A percentile compares a stretch with the other conserved stretches of the same genome.
These are phyloP conservation scores for Tinea trinotella DNA, from an alignment of 2,888 invertebrate species.

Conservation along the genomic window DNA sequence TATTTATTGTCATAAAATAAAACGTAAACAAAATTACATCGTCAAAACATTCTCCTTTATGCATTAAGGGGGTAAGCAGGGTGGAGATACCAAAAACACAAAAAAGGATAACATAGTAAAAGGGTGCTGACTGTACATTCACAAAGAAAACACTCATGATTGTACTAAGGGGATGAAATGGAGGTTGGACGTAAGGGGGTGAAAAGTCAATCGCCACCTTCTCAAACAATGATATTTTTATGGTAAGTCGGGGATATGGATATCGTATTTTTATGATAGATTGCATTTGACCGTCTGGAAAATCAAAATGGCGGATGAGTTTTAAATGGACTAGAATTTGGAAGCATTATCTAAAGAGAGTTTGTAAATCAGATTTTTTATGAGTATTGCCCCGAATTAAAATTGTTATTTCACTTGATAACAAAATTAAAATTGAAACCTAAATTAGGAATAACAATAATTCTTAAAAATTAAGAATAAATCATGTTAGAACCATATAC, in stretches of 20 bases:
- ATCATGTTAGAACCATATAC: too few relatives aligned
- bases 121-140: slow-evolving; percentile 55
- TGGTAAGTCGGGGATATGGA: slow-evolving; percentile 1
- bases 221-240: slow-evolving; percentile 10
- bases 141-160: slow-evolving; percentile 66
- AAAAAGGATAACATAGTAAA: slow-evolving; percentile 38
- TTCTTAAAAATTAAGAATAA: too few relatives aligned
- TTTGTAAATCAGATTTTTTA: too few relatives aligned
- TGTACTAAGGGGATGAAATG: slow-evolving; percentile 10
- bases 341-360: too few relatives aligned
- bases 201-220: slow-evolving; percentile 17
- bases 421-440: too few relatives aligned
- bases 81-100: slow-evolving; percentile 22
- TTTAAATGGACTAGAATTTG: too few relatives aligned
- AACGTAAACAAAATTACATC: slow-evolving; percentile 23
- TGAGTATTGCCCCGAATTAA: too few relatives aligned
- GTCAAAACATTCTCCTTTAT: slow-evolving; percentile 24
- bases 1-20: slow-evolving; percentile 21
- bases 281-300: not conserved
- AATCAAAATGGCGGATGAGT: not conserved
- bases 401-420: too few relatives aligned
- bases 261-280: not conserved
- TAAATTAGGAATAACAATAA: too few relatives aligned
- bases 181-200: slow-evolving; percentile 8
- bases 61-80: slow-evolving; percentile 22